A percentile compares a stretch with the other conserved stretches of the same genome.
These are phyloP conservation scores for Sinopyrophorus schimmeli DNA, from an alignment of 2,888 invertebrate genomes.

Conservation along the genomic window DNA sequence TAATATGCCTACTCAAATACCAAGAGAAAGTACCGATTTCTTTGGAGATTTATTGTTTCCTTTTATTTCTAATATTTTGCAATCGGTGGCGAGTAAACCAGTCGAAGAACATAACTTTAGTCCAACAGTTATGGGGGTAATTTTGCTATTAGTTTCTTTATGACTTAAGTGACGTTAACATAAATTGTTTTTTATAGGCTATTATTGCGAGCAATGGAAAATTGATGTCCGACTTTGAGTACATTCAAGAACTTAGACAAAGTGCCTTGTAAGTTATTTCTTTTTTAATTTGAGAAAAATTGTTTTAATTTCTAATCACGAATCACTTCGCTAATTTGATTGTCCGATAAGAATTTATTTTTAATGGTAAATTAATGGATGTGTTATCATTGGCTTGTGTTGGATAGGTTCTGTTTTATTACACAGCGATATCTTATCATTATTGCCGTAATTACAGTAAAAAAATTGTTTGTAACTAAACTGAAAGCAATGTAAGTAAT, in stretches of 20 bases:
- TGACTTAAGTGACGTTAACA: background rate
- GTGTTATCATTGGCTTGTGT: no score
- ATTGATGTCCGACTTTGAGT: slow-evolving; percentile 90
- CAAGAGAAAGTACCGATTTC: slow-evolving; percentile 95
- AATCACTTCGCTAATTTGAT: no score
- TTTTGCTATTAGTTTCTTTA: no score
- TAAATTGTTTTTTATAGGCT: slow-evolving; percentile 65
- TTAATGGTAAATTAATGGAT: no score
- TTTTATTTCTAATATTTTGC: slow-evolving; percentile 84
- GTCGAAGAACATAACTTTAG: slow-evolving; percentile 77
- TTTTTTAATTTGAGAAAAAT: background rate
- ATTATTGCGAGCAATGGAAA: slow-evolving; percentile 95
- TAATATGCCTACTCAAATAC: slow-evolving; percentile 99
- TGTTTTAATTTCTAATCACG: background rate
- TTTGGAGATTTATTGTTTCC: slow-evolving; percentile 94
- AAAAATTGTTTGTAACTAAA: no score
- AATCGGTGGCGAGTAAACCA: slow-evolving; percentile 78
- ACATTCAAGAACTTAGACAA: slow-evolving; percentile 87
- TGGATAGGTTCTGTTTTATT: no score
- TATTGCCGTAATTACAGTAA: no score
- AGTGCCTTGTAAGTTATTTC: slow-evolving; percentile 44
- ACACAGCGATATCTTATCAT: no score
- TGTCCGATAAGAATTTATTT: no score
- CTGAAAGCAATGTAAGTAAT: no score
- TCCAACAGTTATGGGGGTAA: slow-evolving; percentile 70